phyloP scores from a whole-genome alignment of 2,888 invertebrate genomes.

The Eristalis tenax region DNA sequence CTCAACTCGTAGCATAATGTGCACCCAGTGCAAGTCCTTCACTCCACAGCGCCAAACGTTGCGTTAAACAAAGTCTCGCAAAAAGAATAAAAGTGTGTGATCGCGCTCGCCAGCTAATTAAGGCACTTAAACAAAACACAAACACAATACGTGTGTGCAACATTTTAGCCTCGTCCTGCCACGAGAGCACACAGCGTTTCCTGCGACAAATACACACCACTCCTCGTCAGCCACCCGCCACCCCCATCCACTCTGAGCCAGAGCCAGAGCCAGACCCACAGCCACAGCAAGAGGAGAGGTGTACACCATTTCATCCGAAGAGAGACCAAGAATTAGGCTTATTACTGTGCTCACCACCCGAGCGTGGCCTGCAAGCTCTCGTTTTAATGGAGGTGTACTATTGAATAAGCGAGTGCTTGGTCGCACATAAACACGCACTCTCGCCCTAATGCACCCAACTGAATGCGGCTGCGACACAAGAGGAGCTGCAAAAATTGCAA shows the following conservation, averaged over 20 bases:
- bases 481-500: not conserved
- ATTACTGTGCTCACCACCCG: constrained; percentile 36
- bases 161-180: constrained; percentile 62
- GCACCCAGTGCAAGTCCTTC: too few relatives aligned
- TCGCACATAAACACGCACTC: constrained; percentile 71
- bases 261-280: not conserved
- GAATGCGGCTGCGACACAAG: constrained; percentile 46
- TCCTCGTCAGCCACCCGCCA: not conserved
- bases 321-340: constrained; percentile 64
- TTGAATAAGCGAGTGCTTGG: constrained; percentile 68
- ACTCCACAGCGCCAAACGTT: not conserved
- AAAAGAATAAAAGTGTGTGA: constrained; percentile 70
- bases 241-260: not conserved
- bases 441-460: constrained; percentile 68
- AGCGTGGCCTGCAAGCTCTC: not conserved
- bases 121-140: constrained; percentile 71
- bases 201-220: not conserved
- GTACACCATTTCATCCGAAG: constrained; percentile 46
- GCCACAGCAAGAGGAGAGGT: too few relatives aligned
- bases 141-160: constrained; percentile 69
- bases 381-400: constrained; percentile 69
- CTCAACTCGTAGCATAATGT: too few relatives aligned
- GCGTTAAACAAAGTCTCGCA: constrained; percentile 49
- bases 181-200: not conserved
- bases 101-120: constrained; percentile 72